Evolutionary conservation across 2,113 vertebrate genomes (phyloP).

Genomic region (Okapia johnstoni): DNA sequence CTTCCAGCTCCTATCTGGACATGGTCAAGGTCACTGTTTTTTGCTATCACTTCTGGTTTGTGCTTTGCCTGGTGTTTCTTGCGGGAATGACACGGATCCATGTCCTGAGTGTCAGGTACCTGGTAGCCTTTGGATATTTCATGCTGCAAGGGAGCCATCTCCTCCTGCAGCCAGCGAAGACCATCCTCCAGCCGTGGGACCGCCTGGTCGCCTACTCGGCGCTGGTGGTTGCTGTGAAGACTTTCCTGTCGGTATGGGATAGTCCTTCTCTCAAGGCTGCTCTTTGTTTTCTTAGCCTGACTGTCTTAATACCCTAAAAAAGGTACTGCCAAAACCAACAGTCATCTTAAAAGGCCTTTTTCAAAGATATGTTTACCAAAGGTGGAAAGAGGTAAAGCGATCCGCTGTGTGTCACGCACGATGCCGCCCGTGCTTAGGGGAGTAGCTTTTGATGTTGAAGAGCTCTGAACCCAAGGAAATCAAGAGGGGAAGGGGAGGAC

Average conservation of each 20-base stretch:
- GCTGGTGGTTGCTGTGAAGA: conserved; percentile 82
- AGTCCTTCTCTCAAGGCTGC: not conserved
- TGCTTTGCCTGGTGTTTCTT: conserved; percentile 86
- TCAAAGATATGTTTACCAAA: conserved; percentile 23
- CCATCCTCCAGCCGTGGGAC: conserved; percentile 81
- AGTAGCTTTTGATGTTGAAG: not conserved
- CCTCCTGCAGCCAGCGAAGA: conserved; percentile 79
- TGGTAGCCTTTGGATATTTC: conserved; percentile 85
- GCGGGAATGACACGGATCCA: conserved; percentile 81
- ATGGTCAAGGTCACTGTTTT: conserved; percentile 83
- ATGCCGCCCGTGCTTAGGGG: not conserved
- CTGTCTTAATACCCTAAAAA: not conserved
- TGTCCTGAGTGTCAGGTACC: conserved; percentile 82
- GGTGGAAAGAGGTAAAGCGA: not conserved
- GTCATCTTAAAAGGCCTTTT: not conserved
- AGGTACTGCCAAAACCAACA: conserved; percentile 12
- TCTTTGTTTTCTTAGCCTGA: not conserved
- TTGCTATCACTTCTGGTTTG: conserved; percentile 85
- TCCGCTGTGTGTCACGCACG: fast-evolving
- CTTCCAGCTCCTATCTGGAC: conserved; percentile 81
- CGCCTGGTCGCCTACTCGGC: conserved; percentile 80
- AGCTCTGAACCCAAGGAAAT: not conserved
- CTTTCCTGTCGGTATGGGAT: conserved; percentile 78
- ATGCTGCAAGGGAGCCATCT: conserved; percentile 81
- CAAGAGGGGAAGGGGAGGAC: not conserved